Conservation (phyloP, 1,140 invertebrate genomes). For the Ceratosolen fusciceps region DNA sequence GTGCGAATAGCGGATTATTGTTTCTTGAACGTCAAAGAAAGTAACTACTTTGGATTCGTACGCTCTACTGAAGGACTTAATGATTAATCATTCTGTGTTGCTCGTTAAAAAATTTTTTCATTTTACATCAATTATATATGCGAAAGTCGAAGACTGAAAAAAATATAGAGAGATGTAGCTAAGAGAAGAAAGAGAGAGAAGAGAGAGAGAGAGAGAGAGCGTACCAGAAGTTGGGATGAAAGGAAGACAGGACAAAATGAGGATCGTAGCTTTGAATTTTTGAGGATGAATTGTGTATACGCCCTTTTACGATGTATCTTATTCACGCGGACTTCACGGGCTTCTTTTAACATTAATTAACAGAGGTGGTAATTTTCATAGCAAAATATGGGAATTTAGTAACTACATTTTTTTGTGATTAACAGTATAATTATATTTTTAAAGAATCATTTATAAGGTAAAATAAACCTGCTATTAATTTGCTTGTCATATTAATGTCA, state of each 20-base stretch:
- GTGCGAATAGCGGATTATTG: conserved; percentile 3
- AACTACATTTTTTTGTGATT: conserved; percentile 24
- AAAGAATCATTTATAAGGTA: background rate
- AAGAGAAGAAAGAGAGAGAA: too few relatives aligned
- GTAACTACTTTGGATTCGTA: background rate
- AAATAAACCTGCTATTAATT: background rate
- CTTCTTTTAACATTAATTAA: conserved; percentile 35
- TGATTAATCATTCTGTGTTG: conserved; percentile 44
- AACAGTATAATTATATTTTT: conserved; percentile 39
- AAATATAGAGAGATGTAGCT: background rate
- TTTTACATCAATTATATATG: conserved; percentile 20
- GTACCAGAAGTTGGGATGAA: background rate
- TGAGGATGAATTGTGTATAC: conserved; percentile 16
- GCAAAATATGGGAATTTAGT: conserved; percentile 23
- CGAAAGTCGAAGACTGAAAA: background rate
- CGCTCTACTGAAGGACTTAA: conserved; percentile 32
- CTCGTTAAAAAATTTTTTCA: conserved; percentile 44
- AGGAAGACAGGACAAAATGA: background rate
- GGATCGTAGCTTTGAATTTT: conserved; percentile 37
- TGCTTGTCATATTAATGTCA: background rate
- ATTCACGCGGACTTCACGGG: conserved; percentile 5
- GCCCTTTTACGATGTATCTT: conserved; percentile 9
- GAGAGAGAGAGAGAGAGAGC: background rate
- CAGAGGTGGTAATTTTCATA: conserved; percentile 12
- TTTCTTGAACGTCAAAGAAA: conserved; percentile 8